phyloP scores from a whole-genome alignment of 1,140 invertebrate species.

The Euwallacea similis region DNA sequence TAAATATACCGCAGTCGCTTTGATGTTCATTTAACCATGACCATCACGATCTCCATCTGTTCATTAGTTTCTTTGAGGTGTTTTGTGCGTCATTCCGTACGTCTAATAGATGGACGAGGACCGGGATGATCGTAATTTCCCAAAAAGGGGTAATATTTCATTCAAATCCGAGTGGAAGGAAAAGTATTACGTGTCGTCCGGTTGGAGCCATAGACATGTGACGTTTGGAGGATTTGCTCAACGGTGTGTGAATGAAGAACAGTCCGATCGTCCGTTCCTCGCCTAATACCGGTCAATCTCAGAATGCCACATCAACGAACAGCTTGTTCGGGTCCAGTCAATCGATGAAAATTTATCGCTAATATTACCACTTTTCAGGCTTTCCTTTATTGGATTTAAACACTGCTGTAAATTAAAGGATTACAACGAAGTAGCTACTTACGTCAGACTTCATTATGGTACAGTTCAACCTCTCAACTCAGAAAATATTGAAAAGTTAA shows the following conservation, averaged over 20 bases:
- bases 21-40: no score
- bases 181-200: constrained; percentile 37
- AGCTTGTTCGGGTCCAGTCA: constrained; percentile 17
- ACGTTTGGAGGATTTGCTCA: constrained; percentile 46
- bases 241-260: constrained; percentile 53
- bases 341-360: constrained; percentile 17
- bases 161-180: constrained; percentile 37
- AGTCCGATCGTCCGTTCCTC: constrained; percentile 52
- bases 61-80: no score
- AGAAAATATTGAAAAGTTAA: no score
- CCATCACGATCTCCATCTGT: no score
- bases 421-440: not conserved
- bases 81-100: no score
- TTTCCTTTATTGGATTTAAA: no score
- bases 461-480: no score
- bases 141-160: constrained; percentile 33
- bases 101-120: not conserved
- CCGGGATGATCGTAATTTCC: constrained; percentile 4
- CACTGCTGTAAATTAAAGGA: no score
- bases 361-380: not conserved
- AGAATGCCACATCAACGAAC: constrained; percentile 29
- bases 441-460: not conserved
- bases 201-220: constrained; percentile 29
- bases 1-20: no score
- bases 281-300: constrained; percentile 53